A percentile compares a stretch with the other conserved stretches of the same genome.
phyloP scores from a whole-genome alignment of 1,140 invertebrate species.

The Harpegnathos saltator region DNA sequence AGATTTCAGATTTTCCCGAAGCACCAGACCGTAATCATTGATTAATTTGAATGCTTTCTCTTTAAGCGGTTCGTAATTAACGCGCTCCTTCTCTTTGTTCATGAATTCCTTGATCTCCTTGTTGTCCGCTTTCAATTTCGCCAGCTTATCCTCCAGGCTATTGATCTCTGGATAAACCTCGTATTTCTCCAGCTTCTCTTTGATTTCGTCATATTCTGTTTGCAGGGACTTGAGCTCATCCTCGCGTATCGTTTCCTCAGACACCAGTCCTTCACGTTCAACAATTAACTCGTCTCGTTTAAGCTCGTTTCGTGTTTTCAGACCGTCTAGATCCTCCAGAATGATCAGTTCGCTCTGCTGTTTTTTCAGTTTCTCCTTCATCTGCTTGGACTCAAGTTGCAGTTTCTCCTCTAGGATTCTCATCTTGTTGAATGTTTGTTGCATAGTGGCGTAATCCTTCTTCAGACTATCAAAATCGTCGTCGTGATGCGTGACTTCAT shows the following conservation, averaged over 20 bases:
- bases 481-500: conserved; percentile 49
- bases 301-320: conserved; percentile 71
- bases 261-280: conserved; percentile 74
- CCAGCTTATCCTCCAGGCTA: conserved; percentile 79
- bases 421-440: conserved; percentile 78
- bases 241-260: conserved; percentile 65
- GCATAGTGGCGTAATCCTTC: conserved; percentile 75
- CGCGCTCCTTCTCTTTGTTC: conserved; percentile 66
- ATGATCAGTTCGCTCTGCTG: conserved; percentile 72
- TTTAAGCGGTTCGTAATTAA: conserved; percentile 76
- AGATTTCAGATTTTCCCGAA: conserved; percentile 75
- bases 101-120: conserved; percentile 74
- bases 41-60: conserved; percentile 67
- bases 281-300: conserved; percentile 73
- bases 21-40: conserved; percentile 68
- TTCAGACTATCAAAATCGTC: conserved; percentile 75
- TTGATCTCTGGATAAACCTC: conserved; percentile 81
- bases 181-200: conserved; percentile 78
- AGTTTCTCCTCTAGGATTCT: conserved; percentile 79
- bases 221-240: conserved; percentile 71
- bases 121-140: conserved; percentile 76
- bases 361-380: conserved; percentile 74
- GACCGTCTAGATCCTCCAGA: conserved; percentile 75
- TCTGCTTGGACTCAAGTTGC: conserved; percentile 74
- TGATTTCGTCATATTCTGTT: conserved; percentile 76